Conservation (phyloP, 2,888 invertebrate species). For the Nudaria mundana region DNA sequence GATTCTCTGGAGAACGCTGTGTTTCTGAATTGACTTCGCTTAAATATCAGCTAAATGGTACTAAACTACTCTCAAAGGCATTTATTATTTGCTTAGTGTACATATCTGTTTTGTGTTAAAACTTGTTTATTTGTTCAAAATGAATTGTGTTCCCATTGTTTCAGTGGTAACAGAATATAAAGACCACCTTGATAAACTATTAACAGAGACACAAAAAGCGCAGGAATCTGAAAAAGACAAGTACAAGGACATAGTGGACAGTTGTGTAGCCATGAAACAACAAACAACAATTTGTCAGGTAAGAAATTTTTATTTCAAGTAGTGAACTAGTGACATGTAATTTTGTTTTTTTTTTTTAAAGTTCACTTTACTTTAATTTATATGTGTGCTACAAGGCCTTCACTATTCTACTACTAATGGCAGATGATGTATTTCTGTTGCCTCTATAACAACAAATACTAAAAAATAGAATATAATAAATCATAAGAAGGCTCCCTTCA, state of each 20-base stretch:
- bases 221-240: slow-evolving; percentile 54
- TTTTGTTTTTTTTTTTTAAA: too few relatives aligned
- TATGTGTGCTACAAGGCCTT: too few relatives aligned
- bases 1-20: slow-evolving; percentile 54
- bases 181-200: slow-evolving; percentile 58
- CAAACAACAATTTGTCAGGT: slow-evolving; percentile 65
- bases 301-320: slow-evolving; percentile 4
- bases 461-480: too few relatives aligned
- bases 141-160: slow-evolving; percentile 20
- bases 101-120: not conserved
- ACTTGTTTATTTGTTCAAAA: not conserved
- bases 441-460: too few relatives aligned
- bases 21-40: slow-evolving; percentile 57
- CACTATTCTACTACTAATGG: too few relatives aligned
- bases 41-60: slow-evolving; percentile 65
- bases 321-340: too few relatives aligned
- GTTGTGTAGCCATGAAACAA: slow-evolving; percentile 66
- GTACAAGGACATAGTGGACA: slow-evolving; percentile 64
- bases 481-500: too few relatives aligned
- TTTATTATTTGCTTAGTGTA: not conserved
- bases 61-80: slow-evolving; percentile 4
- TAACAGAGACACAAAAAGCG: slow-evolving; percentile 57
- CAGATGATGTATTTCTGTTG: too few relatives aligned
- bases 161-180: slow-evolving; percentile 68
- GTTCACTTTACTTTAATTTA: too few relatives aligned